Evolutionary conservation across 2,888 invertebrate species (phyloP).

Genomic region (Cryptus viduatorius): DNA sequence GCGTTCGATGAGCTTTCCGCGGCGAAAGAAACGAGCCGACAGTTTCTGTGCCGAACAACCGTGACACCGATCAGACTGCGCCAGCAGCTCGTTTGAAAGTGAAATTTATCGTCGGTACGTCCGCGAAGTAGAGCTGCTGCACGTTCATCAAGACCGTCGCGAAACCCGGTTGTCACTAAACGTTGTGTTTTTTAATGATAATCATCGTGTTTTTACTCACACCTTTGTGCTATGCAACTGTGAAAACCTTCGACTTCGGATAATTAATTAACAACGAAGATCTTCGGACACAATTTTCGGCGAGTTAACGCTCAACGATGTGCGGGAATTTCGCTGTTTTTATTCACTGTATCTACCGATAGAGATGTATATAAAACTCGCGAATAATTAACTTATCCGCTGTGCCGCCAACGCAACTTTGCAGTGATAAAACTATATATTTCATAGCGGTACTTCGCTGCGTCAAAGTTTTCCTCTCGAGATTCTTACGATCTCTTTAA

Average conservation of each 20-base stretch:
- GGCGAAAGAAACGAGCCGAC: background rate
- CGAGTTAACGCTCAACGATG: background rate
- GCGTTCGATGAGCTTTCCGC: background rate
- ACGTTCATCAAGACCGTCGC: slow-evolving; percentile 1
- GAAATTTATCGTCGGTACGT: slow-evolving; percentile 33
- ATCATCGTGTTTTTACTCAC: background rate
- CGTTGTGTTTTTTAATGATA: background rate
- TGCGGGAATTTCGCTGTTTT: background rate
- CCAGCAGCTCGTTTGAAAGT: slow-evolving; percentile 39
- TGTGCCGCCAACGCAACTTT: background rate
- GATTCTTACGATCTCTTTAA: background rate
- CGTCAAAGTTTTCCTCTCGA: background rate
- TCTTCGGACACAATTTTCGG: background rate
- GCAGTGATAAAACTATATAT: background rate
- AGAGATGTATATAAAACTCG: background rate
- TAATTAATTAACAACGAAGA: background rate
- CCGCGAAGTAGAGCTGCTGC: background rate
- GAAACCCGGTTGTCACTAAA: background rate
- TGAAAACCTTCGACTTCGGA: background rate
- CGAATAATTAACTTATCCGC: background rate
- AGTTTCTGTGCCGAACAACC: background rate
- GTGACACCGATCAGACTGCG: slow-evolving; percentile 12
- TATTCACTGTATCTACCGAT: background rate
- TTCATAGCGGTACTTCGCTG: background rate
- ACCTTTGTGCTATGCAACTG: background rate